Conservation (phyloP, 2,888 invertebrate genomes). For the Monoplex corrugatus region DNA sequence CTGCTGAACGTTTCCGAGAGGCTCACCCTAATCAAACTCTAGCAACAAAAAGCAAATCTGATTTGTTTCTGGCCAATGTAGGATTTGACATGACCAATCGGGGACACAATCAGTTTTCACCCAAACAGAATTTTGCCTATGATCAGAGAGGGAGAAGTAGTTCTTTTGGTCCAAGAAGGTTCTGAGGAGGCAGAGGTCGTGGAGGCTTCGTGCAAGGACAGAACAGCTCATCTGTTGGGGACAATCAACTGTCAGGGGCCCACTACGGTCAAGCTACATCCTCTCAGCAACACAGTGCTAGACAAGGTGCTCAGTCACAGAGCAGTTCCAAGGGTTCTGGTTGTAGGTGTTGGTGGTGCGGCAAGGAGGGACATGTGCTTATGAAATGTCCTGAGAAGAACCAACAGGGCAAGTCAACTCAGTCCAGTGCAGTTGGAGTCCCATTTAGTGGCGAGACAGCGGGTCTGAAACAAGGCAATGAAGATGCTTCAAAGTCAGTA, state of each 20-base stretch:
- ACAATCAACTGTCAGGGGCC: too few relatives aligned
- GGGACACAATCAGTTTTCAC: not conserved
- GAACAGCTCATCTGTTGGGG: too few relatives aligned
- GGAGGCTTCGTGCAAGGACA: not conserved
- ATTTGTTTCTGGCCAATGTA: not conserved
- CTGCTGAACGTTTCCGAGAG: not conserved
- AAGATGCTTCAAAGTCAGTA: too few relatives aligned
- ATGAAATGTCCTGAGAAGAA: not conserved
- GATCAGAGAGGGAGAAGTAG: not conserved
- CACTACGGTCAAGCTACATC: too few relatives aligned
- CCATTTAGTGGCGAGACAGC: too few relatives aligned
- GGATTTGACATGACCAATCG: too few relatives aligned
- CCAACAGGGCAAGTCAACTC: not conserved
- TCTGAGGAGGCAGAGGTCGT: not conserved
- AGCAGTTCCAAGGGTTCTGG: too few relatives aligned
- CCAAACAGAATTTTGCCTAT: not conserved
- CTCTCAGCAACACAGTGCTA: too few relatives aligned
- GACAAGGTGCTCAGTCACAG: too few relatives aligned
- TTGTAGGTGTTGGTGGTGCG: not conserved
- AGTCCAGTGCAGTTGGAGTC: too few relatives aligned
- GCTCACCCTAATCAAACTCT: not conserved
- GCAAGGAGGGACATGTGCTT: not conserved
- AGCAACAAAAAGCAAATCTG: not conserved
- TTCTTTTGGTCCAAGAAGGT: not conserved
- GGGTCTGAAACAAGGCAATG: too few relatives aligned